phyloP scores from a whole-genome alignment of 2,888 invertebrate genomes.

The Cosmopolites sordidus region DNA sequence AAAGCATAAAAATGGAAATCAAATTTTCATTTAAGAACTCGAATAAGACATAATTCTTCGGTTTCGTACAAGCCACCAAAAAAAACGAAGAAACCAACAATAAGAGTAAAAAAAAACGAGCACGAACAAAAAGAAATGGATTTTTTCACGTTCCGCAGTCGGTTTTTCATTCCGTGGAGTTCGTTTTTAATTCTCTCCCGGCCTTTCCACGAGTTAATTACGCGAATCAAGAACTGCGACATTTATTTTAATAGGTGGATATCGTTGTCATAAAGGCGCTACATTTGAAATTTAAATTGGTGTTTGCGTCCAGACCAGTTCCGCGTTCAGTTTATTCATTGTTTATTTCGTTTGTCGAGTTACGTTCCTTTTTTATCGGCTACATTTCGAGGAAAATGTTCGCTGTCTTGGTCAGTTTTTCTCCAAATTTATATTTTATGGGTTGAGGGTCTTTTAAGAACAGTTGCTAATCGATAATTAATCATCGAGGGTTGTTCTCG shows the following conservation, averaged over 20 bases:
- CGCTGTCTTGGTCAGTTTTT: too few species aligned
- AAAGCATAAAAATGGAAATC: too few species aligned
- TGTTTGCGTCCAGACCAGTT: slow-evolving; percentile 5
- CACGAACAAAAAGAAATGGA: slow-evolving; percentile 7
- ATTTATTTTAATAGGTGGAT: slow-evolving; percentile 27
- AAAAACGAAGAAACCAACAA: too few species aligned
- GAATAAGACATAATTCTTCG: too few species aligned
- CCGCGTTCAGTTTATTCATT: background rate
- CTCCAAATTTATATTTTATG: too few species aligned
- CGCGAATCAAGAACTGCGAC: slow-evolving; percentile 23
- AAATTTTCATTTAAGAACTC: too few species aligned
- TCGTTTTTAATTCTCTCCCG: slow-evolving; percentile 20
- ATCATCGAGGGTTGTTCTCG: too few species aligned
- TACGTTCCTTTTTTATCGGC: background rate
- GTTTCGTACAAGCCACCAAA: too few species aligned
- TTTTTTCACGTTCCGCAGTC: slow-evolving; percentile 6
- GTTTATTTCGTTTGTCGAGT: background rate
- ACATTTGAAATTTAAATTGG: slow-evolving; percentile 26
- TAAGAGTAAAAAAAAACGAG: too few species aligned
- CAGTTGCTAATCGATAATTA: too few species aligned
- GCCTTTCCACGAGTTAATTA: slow-evolving; percentile 23
- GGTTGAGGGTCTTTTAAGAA: too few species aligned
- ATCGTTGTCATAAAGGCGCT: slow-evolving; percentile 25
- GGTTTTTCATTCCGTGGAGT: slow-evolving; percentile 6
- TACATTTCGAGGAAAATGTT: too few species aligned